phyloP scores from a whole-genome alignment of 2,113 vertebrate species.

The Dunckerocampus dactyliophorus region DNA sequence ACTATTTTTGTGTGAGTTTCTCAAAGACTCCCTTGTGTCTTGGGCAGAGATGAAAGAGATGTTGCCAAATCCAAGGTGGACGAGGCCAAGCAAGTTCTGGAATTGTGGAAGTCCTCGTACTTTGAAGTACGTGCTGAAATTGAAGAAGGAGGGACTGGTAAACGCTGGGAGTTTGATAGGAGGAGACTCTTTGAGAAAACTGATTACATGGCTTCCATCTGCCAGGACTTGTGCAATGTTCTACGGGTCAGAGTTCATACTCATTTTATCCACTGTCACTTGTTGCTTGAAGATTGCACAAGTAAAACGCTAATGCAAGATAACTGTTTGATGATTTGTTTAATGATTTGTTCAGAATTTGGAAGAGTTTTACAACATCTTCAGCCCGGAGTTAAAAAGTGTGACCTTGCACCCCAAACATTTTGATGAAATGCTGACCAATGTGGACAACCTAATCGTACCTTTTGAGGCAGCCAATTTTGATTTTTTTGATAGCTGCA shows the following conservation, averaged over 20 bases:
- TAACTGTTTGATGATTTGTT: neutral
- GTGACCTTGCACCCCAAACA: conserved; percentile 80
- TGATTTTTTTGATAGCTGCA: conserved; percentile 78
- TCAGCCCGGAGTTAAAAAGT: conserved; percentile 81
- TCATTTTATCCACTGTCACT: neutral
- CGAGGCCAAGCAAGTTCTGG: conserved; percentile 78
- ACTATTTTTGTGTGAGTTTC: neutral
- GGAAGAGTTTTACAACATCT: conserved; percentile 86
- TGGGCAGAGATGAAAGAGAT: conserved; percentile 72
- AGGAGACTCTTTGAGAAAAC: conserved; percentile 87
- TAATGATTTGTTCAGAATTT: conserved; percentile 66
- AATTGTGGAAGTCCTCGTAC: conserved; percentile 84
- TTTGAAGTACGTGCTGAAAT: conserved; percentile 82
- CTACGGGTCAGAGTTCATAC: conserved; percentile 76
- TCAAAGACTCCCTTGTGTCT: conserved; percentile 4
- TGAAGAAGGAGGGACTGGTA: conserved; percentile 75
- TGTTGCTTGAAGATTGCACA: neutral
- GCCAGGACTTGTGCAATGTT: conserved; percentile 80
- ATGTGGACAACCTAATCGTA: conserved; percentile 76
- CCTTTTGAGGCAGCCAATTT: conserved; percentile 79
- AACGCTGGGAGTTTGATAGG: conserved; percentile 91
- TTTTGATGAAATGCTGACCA: conserved; percentile 75
- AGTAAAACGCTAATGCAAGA: neutral
- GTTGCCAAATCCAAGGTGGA: conserved; percentile 73
- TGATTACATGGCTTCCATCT: conserved; percentile 85